These are phyloP conservation scores for Babyrousa celebensis DNA, from an alignment of 2,797 vertebrate genomes.

Conservation along the genomic window DNA sequence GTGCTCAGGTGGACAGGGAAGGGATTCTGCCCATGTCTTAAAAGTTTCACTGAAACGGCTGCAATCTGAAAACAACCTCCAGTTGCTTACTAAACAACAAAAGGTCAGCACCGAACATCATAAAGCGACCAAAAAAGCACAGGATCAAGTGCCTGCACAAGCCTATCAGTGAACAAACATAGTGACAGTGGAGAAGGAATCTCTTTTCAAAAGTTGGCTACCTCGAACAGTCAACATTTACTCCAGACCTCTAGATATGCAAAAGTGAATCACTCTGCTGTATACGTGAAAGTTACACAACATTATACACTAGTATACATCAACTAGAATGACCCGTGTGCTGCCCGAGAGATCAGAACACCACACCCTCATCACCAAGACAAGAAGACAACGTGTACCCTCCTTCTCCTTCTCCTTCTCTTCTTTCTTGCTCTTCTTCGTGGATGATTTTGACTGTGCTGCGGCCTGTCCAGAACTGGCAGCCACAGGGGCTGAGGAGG, in stretches of 20 bases:
- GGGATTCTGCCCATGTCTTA: neutral
- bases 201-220: neutral
- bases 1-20: neutral
- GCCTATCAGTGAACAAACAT: neutral
- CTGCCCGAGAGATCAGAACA: neutral
- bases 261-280: no score
- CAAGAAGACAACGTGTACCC: slow-evolving; percentile 91
- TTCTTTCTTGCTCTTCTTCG: slow-evolving; percentile 99
- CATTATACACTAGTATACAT: no score
- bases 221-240: no score
- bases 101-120: neutral
- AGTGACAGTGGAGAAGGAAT: neutral
- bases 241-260: neutral
- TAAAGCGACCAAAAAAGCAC: neutral
- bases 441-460: slow-evolving; percentile 97
- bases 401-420: slow-evolving; percentile 99
- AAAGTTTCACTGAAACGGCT: slow-evolving; percentile 22
- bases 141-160: neutral
- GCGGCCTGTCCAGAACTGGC: slow-evolving; percentile 93
- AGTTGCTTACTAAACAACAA: neutral
- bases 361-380: neutral
- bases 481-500: slow-evolving; percentile 90
- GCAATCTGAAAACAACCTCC: neutral
- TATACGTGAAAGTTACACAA: no score
- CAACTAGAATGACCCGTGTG: neutral